Evolutionary conservation across 2,888 invertebrate genomes (phyloP), one percentile per base, ranked within the genome.

Genomic region (Cheilosia vernalis): DNA sequence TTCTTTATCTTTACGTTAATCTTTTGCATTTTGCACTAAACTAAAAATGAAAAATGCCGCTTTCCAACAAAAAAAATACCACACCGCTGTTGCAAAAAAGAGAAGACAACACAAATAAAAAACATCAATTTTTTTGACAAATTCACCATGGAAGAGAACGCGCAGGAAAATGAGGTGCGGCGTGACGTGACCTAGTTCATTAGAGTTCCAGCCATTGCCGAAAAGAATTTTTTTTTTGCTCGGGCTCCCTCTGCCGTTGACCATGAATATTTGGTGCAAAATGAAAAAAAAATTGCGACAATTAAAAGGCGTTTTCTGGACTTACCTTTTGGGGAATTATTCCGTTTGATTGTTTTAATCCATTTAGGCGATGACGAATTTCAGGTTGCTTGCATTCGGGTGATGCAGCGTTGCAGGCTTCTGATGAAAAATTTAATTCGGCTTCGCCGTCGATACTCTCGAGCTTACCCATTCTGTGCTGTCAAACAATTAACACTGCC

Each of bases 391-490:
- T 72, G 21, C 17, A 72, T 27, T 81, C 81, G 21, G 81, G 72
- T 61, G 76, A 70, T 76, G 76, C 44, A 56, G 63, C 30, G 17
- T 51, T 61, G 55, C 55, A 30, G 61, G 77, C 81, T 67, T 81
- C 72, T 37, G 81, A 33, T 42, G 67, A 13, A 81, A 72, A 81
- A 85, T 49, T 85, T 77, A 47, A 51, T 64, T 85, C 85, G 70
- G 77, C 84, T 79, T 74, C 87, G 60, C 79, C 73, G 37, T 87
- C 88, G 60, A 87, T 79, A 53, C 78, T 86, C 56, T 88, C 87
- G 44, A 88, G 79, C 76, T 89, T 89, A 42, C 89, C 89, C 89
- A 89, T 89, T 88, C 85, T 88, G 56, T 89, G 88, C 85, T 88
- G 56, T 76, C 80, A 87, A 79, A 83, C 72, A 67, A 76, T 87